These are phyloP conservation scores for Fopius arisanus DNA, from an alignment of 1,140 invertebrate genomes.

Conservation along the genomic window DNA sequence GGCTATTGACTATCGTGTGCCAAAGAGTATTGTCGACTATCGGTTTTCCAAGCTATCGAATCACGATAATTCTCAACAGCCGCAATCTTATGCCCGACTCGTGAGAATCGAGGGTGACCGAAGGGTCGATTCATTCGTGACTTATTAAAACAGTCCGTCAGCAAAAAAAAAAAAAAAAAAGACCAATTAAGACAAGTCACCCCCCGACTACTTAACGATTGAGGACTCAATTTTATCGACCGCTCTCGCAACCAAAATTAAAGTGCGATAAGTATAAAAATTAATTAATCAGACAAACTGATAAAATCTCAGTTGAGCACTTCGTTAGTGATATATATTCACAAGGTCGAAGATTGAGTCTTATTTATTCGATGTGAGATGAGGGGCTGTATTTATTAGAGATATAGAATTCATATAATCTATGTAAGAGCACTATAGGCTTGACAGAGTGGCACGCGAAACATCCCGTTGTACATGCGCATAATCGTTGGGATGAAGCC, in stretches of 20 bases:
- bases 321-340: too few species aligned
- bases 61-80: slow-evolving; percentile 22
- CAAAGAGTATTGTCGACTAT: slow-evolving; percentile 39
- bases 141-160: slow-evolving; percentile 33
- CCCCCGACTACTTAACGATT: too few species aligned
- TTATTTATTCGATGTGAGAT: not conserved
- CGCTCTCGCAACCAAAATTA: too few species aligned
- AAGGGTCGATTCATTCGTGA: slow-evolving; percentile 44
- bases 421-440: not conserved
- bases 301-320: too few species aligned
- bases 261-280: too few species aligned
- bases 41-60: slow-evolving; percentile 34
- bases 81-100: slow-evolving; percentile 46
- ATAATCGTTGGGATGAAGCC: not conserved
- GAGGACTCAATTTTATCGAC: too few species aligned
- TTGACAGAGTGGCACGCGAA: not conserved
- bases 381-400: not conserved
- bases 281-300: too few species aligned
- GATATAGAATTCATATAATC: not conserved
- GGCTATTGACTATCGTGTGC: slow-evolving; percentile 53
- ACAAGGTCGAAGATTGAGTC: not conserved
- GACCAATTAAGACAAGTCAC: too few species aligned
- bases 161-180: not conserved
- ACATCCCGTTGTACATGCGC: not conserved
- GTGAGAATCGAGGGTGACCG: slow-evolving; percentile 46